phyloP scores from a whole-genome alignment of 2,113 vertebrate species.

The Pedionomus torquatus region DNA sequence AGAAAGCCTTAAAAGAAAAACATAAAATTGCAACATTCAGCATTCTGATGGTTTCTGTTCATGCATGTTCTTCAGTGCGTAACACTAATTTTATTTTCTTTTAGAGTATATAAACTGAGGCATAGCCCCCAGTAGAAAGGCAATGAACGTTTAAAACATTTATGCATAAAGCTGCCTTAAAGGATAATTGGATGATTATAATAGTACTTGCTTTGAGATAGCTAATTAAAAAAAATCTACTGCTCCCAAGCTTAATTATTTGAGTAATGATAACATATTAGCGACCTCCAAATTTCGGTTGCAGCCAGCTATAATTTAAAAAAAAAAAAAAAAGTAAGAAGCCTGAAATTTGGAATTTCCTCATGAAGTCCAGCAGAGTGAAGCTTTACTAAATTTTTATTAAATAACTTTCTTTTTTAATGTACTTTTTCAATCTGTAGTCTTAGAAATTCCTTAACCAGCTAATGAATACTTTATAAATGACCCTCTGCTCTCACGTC shows the following conservation, averaged over 20 bases:
- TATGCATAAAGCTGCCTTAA: constrained; percentile 41
- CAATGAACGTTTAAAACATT: constrained; percentile 42
- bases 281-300: constrained; percentile 22
- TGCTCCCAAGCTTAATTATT: constrained; percentile 67
- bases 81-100: constrained; percentile 34
- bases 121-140: not conserved
- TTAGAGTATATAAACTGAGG: not conserved
- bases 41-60: not conserved
- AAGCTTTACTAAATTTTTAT: not conserved
- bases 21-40: not conserved
- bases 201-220: constrained; percentile 57
- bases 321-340: not conserved
- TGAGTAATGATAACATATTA: constrained; percentile 68
- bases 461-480: not conserved
- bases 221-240: constrained; percentile 62
- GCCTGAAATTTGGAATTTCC: not conserved
- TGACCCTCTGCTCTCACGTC: not conserved
- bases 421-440: not conserved
- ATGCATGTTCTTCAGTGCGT: not conserved
- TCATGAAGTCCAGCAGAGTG: not conserved
- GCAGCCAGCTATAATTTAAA: not conserved
- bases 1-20: not conserved
- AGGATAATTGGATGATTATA: constrained; percentile 71
- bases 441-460: not conserved
- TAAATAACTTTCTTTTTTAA: not conserved